Evolutionary conservation across 2,113 vertebrate genomes (phyloP).

Genomic region (Hyperoodon ampullatus): DNA sequence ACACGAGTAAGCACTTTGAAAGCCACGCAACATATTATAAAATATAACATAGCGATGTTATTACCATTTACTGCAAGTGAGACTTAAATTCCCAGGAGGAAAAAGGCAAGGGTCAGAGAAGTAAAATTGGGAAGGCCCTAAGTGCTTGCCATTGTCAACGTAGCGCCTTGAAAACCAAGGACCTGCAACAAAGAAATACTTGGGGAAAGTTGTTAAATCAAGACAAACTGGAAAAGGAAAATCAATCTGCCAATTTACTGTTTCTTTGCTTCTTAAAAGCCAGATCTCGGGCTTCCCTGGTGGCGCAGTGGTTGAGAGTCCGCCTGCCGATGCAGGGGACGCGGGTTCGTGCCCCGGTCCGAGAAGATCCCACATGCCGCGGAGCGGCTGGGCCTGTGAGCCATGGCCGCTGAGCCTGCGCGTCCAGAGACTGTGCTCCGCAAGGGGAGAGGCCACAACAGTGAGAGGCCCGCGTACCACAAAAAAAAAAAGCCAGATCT

Average conservation of each 20-base stretch:
- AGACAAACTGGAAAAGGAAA: slow-evolving; percentile 62
- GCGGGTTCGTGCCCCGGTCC: too few relatives aligned
- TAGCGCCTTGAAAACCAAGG: slow-evolving; percentile 38
- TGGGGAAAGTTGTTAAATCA: not conserved
- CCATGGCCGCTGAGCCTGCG: too few relatives aligned
- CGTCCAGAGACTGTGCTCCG: too few relatives aligned
- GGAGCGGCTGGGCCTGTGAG: too few relatives aligned
- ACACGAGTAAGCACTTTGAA: not conserved
- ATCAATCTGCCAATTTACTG: slow-evolving; percentile 5
- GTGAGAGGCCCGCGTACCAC: too few relatives aligned
- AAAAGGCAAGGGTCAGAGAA: slow-evolving; percentile 38
- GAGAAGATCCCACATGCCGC: too few relatives aligned
- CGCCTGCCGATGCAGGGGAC: too few relatives aligned
- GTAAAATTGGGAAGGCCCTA: slow-evolving; percentile 14
- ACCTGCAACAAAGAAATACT: not conserved
- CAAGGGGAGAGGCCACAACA: too few relatives aligned
- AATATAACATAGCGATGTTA: not conserved
- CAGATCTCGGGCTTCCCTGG: too few relatives aligned
- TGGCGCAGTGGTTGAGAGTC: too few relatives aligned
- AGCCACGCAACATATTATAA: not conserved
- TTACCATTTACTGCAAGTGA: not conserved
- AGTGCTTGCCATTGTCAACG: not conserved
- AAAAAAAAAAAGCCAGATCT: slow-evolving; percentile 17
- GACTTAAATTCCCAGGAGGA: slow-evolving; percentile 1
- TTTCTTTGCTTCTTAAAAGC: slow-evolving; percentile 25